Conservation (phyloP, 92 coral and sea anemone genomes). For the Blastomussa wellsi region DNA sequence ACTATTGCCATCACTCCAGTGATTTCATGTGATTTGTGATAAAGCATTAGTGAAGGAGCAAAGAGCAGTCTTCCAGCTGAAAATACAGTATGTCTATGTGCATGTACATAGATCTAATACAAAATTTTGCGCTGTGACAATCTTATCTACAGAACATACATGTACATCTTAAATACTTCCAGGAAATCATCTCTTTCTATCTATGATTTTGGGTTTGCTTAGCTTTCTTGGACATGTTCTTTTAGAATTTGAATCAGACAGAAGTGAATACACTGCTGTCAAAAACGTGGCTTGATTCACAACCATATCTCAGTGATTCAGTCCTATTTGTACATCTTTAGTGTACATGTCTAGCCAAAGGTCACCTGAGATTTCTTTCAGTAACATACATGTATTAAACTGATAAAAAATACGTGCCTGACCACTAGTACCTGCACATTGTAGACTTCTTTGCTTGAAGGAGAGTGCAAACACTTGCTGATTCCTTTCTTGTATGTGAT, state of each 20-base stretch:
- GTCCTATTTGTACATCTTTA: neutral
- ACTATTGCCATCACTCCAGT: neutral
- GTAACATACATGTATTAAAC: neutral
- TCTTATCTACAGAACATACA: neutral
- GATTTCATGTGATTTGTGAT: neutral
- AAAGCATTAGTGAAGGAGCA: neutral
- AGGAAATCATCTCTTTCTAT: neutral
- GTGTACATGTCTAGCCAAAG: too few relatives aligned
- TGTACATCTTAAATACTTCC: neutral
- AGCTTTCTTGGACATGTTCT: neutral
- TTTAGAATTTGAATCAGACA: neutral
- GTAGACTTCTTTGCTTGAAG: neutral
- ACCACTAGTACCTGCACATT: neutral
- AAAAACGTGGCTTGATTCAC: neutral
- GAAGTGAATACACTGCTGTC: neutral
- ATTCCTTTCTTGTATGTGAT: slow-evolving; percentile 12
- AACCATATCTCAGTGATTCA: too few relatives aligned
- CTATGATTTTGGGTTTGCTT: neutral
- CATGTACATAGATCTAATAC: neutral
- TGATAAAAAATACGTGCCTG: neutral
- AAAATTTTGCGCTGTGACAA: neutral
- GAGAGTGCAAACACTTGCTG: neutral
- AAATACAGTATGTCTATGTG: neutral
- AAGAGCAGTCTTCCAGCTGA: neutral
- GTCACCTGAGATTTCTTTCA: too few relatives aligned